Evolutionary conservation across 2,113 vertebrate species (phyloP).

Genomic region (Lepus europaeus): DNA sequence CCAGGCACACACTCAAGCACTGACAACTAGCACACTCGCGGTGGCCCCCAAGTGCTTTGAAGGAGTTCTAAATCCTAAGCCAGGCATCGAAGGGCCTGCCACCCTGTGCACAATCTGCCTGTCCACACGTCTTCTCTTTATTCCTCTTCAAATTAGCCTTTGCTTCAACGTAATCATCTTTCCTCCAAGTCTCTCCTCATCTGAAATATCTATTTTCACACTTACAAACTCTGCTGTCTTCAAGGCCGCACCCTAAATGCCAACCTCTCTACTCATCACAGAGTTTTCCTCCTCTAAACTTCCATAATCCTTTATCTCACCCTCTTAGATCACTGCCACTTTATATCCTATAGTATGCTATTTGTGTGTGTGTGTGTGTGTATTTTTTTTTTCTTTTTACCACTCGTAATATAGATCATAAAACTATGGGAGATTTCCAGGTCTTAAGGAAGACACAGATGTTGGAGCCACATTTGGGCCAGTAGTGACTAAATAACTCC

Average conservation of each 20-base stretch:
- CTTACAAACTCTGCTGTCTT: not conserved
- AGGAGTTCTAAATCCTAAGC: constrained; percentile 31
- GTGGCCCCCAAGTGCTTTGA: not conserved
- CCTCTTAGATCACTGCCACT: not conserved
- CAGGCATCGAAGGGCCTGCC: not conserved
- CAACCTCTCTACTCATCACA: not conserved
- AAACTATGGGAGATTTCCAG: constrained; percentile 10
- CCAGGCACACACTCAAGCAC: not conserved
- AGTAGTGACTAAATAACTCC: not conserved
- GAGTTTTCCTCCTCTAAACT: constrained; percentile 34
- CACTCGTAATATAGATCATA: not conserved
- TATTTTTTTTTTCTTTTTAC: not conserved
- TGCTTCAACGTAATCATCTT: not conserved
- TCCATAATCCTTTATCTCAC: not conserved
- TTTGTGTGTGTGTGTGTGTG: not conserved
- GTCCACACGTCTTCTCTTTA: not conserved
- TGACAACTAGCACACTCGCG: not conserved
- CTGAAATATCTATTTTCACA: not conserved
- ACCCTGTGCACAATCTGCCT: not conserved
- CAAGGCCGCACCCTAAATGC: not conserved
- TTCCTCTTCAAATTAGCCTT: not conserved
- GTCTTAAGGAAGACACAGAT: not conserved
- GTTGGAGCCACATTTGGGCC: constrained; percentile 22
- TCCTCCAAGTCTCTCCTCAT: not conserved
- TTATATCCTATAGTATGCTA: not conserved